Conservation (phyloP, 2,888 invertebrate genomes). For the Tridacna crocea region DNA sequence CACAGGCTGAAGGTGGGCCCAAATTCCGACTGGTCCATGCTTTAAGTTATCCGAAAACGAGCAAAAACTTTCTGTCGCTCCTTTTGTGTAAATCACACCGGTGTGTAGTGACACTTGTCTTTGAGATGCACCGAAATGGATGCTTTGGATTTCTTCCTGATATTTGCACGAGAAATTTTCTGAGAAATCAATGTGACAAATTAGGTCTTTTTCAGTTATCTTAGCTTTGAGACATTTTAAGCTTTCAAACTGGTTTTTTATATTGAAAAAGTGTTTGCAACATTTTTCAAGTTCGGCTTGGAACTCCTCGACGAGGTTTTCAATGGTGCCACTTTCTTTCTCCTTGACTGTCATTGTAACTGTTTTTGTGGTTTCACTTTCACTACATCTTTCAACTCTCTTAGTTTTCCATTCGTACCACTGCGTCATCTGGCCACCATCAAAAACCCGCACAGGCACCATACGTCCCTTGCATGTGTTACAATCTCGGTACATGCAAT, state of each 20-base stretch:
- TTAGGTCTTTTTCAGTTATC: conserved; percentile 55
- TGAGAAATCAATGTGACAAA: conserved; percentile 80
- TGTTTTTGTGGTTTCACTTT: conserved; percentile 19
- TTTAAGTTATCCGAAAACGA: conserved; percentile 15
- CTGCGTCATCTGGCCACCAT: conserved; percentile 12
- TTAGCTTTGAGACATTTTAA: conserved; percentile 57
- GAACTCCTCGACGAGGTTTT: conserved; percentile 28
- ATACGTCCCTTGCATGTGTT: background rate
- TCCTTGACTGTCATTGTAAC: conserved; percentile 32
- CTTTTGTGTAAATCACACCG: conserved; percentile 76
- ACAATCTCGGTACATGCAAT: background rate
- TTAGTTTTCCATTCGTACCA: conserved; percentile 44
- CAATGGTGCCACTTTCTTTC: conserved; percentile 30
- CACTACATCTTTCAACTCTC: conserved; percentile 25
- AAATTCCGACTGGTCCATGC: conserved; percentile 82
- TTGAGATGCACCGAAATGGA: conserved; percentile 74
- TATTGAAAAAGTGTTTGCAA: conserved; percentile 55
- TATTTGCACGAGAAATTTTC: conserved; percentile 82
- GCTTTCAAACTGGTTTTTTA: conserved; percentile 49
- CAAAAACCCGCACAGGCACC: background rate
- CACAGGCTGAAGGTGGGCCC: conserved; percentile 82
- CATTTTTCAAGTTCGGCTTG: conserved; percentile 27
- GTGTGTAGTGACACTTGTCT: conserved; percentile 81
- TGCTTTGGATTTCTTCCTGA: conserved; percentile 80
- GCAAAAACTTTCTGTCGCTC: conserved; percentile 22